phyloP scores from a whole-genome alignment of 2,888 invertebrate species.

The Ectemnius cavifrons region DNA sequence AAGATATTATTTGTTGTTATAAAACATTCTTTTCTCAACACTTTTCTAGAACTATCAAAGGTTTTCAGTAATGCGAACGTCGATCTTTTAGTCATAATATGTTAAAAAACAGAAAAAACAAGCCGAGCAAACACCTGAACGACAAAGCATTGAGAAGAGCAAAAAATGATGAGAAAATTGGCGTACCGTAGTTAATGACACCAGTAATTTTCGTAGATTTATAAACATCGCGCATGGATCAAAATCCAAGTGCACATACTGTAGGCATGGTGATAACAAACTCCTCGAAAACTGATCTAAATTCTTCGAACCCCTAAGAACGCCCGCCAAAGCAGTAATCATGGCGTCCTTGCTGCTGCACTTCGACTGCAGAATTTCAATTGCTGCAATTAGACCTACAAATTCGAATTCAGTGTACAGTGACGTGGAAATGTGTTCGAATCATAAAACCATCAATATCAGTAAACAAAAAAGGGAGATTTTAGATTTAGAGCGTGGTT shows the following conservation, averaged over 20 bases:
- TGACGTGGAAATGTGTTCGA: background rate
- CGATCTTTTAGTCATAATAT: too few relatives aligned
- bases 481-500: too few relatives aligned
- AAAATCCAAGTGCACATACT: constrained; percentile 43
- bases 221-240: constrained; percentile 47
- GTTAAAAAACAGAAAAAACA: too few relatives aligned
- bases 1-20: background rate
- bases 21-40: background rate
- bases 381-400: constrained; percentile 42
- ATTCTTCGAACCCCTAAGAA: constrained; percentile 42
- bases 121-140: too few relatives aligned
- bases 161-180: background rate
- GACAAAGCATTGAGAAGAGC: background rate
- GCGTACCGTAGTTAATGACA: constrained; percentile 4
- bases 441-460: background rate
- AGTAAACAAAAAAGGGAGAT: too few relatives aligned
- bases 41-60: too few relatives aligned
- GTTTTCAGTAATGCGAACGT: too few relatives aligned
- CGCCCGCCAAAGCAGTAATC: constrained; percentile 50
- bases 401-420: background rate
- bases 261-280: constrained; percentile 41
- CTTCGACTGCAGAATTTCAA: constrained; percentile 49
- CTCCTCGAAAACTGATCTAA: constrained; percentile 44
- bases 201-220: constrained; percentile 35
- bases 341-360: constrained; percentile 54